phyloP scores from a whole-genome alignment of 2,797 vertebrate species.

The Urocyon cinereoargenteus region DNA sequence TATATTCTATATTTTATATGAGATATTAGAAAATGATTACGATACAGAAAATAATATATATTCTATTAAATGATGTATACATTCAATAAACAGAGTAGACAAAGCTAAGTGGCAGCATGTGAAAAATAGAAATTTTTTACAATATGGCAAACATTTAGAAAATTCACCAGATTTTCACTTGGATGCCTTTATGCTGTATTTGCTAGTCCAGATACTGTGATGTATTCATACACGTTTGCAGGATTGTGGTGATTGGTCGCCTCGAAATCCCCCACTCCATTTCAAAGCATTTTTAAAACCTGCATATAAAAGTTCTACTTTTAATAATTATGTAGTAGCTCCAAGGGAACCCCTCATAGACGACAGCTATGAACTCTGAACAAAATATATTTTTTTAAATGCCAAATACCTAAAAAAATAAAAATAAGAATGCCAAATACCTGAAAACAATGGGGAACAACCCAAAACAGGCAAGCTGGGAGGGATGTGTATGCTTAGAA shows the following conservation, averaged over 20 bases:
- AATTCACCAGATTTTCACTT: conserved; percentile 17
- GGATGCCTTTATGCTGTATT: not conserved
- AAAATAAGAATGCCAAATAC: not conserved
- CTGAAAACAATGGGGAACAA: not conserved
- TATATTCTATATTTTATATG: not conserved
- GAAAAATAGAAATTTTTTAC: conserved; percentile 14
- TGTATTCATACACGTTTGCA: not conserved
- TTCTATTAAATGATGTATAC: not conserved
- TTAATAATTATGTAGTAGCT: not conserved
- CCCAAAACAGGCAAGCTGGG: not conserved
- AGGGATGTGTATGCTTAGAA: not conserved
- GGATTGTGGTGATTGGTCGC: not conserved
- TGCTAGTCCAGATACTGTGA: not conserved
- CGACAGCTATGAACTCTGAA: not conserved
- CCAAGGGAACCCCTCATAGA: not conserved
- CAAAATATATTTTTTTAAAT: not conserved
- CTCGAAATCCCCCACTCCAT: not conserved
- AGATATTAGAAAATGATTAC: not conserved
- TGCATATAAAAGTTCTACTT: not conserved
- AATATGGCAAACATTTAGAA: conserved; percentile 15
- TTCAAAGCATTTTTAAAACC: conserved; percentile 43
- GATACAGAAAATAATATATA: not conserved
- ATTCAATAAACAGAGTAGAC: not conserved
- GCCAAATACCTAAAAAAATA: not conserved
- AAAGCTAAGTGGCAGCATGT: not conserved